A percentile compares a stretch with the other conserved stretches of the same genome.
Conservation (phyloP, 1,140 invertebrate species). For the Rhagoletis pomonella region DNA sequence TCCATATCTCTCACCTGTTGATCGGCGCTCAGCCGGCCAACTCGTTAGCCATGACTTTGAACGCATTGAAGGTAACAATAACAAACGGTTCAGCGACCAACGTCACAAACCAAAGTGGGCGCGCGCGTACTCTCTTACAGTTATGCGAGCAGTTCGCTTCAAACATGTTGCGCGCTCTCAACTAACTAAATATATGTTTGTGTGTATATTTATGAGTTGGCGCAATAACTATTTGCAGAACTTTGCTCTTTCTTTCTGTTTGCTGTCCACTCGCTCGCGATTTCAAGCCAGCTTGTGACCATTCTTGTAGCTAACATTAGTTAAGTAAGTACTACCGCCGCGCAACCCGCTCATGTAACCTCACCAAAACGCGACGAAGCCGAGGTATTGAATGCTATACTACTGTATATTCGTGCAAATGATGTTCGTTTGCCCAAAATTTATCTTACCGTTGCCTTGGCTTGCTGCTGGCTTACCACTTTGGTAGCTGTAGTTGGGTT, state of each 20-base stretch:
- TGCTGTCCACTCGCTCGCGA: neutral
- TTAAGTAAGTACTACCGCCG: neutral
- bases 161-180: conserved; percentile 61
- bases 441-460: neutral
- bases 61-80: conserved; percentile 58
- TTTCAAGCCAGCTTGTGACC: neutral
- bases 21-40: conserved; percentile 61
- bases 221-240: conserved; percentile 57
- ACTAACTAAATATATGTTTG: too few relatives aligned
- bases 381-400: neutral
- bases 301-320: conserved; percentile 49
- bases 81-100: conserved; percentile 52
- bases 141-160: conserved; percentile 54
- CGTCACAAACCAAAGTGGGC: conserved; percentile 52
- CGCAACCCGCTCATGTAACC: conserved; percentile 4
- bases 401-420: conserved; percentile 15
- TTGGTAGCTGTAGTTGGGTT: conserved; percentile 51
- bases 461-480: conserved; percentile 54
- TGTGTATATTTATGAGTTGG: neutral
- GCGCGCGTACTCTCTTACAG: neutral
- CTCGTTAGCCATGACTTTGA: conserved; percentile 72
- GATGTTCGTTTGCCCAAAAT: neutral
- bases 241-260: neutral
- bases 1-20: neutral
- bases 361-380: neutral